Base-by-base conservation (phyloP, 2,888 invertebrate genomes). In the Mesochorus sp. region DNA sequence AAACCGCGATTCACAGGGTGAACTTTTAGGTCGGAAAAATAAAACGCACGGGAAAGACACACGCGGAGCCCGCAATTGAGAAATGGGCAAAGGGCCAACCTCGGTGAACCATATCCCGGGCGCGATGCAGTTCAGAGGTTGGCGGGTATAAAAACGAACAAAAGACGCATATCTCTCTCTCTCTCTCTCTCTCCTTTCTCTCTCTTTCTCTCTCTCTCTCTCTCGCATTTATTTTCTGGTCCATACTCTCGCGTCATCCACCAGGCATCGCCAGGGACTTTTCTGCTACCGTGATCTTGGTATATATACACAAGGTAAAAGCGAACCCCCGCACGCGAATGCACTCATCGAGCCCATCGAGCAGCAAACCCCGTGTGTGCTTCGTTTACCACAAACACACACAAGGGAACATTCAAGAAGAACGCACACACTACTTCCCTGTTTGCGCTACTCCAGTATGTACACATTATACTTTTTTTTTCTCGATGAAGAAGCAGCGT, bases 31-130 rank as follows among this genome's bases (percentile, higher is more conserved):
- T 14, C 34, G 4, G 51, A 19, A 49, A 37, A 57, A 39, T 28
- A 14, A 28, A 24, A 42, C 19, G 10, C 31, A 53, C 21, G 55
- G 44, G 14, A 44, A 8, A 34, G 67, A 66, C 59, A 44, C 37
- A 64, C 42, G 39, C 51, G 21, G 62, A 57, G 68, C 64, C 77
- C 77, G n/a, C n/a, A 73, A 78, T 78, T 78, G 78, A 70, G 62
- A 66, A 74, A 78, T 64, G 73, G 78, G 78, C 78, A 70, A 24
- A 70, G 68, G 57, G 68, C 78, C 78, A 78, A 78, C 62, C 59
- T 57, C 59, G 68, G 68, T 59, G 68, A 74, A 74, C 73, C 78
- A 57, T 74, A 74, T 78, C 68, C 64, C 28, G 21, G 6, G 10
- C 49, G 24, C 17, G 73, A 62, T 62, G 49, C 73, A 62, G 61